Conservation (phyloP, 1,140 invertebrate species). For the Ceratina australensis region DNA sequence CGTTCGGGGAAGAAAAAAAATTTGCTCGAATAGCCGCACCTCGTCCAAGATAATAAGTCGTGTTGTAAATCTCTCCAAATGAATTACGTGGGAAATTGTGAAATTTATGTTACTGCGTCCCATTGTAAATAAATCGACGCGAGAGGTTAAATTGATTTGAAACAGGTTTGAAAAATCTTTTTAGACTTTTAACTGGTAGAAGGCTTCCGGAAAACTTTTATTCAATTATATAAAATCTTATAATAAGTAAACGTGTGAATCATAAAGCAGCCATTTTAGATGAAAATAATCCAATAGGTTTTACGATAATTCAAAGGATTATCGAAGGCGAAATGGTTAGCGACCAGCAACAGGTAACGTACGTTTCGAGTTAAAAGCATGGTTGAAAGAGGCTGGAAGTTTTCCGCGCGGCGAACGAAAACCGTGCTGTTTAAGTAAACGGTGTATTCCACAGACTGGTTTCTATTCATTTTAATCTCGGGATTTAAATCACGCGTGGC, state of each 20-base stretch:
- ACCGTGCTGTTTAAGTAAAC: neutral
- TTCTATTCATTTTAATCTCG: constrained; percentile 40
- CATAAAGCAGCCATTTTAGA: neutral
- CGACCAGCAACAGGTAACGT: neutral
- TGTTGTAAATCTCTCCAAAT: constrained; percentile 9
- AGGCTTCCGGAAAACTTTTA: too few species aligned
- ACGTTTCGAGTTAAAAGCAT: neutral
- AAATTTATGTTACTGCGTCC: constrained; percentile 25
- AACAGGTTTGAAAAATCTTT: too few species aligned
- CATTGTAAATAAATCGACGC: neutral
- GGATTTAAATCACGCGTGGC: constrained; percentile 37
- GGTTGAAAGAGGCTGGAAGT: neutral
- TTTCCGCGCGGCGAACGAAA: neutral
- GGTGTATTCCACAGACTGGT: neutral
- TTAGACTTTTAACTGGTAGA: too few species aligned
- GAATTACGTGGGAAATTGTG: constrained; percentile 15
- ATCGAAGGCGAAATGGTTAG: neutral
- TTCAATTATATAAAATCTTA: too few species aligned
- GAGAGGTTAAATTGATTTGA: too few species aligned
- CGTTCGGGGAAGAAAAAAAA: neutral
- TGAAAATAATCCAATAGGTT: neutral
- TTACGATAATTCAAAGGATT: neutral
- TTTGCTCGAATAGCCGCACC: neutral
- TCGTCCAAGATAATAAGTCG: constrained; percentile 14
- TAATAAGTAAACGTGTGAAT: too few species aligned